A percentile compares a stretch with the other conserved stretches of the same genome.
Conservation (phyloP, 2,888 invertebrate species). For the Salticus scenicus region DNA sequence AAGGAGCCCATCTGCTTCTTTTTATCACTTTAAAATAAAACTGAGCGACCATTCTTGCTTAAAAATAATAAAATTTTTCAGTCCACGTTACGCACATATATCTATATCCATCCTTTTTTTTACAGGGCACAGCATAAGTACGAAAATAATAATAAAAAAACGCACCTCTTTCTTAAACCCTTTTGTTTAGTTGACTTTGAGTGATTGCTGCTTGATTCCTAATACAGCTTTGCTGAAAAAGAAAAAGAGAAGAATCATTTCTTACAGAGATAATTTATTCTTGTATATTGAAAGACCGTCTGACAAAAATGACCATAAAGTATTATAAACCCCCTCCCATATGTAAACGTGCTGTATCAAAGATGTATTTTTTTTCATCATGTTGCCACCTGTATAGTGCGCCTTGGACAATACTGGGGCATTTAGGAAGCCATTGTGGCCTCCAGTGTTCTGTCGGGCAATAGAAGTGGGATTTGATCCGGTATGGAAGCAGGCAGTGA, state of each 20-base stretch:
- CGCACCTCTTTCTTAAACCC: neutral
- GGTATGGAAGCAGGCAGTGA: slow-evolving; percentile 35
- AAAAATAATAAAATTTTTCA: slow-evolving; percentile 52
- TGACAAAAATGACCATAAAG: slow-evolving; percentile 69
- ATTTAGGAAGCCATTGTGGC: slow-evolving; percentile 60
- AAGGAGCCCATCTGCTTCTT: slow-evolving; percentile 39
- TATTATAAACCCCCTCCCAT: slow-evolving; percentile 42
- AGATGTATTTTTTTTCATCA: slow-evolving; percentile 27
- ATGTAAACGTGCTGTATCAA: slow-evolving; percentile 53
- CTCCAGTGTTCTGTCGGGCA: slow-evolving; percentile 3
- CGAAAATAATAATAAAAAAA: neutral
- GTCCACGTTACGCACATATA: slow-evolving; percentile 20
- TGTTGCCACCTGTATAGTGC: slow-evolving; percentile 50
- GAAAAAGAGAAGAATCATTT: neutral
- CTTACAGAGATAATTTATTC: slow-evolving; percentile 56
- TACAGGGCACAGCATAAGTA: slow-evolving; percentile 12
- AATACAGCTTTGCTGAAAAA: neutral
- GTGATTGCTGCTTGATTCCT: slow-evolving; percentile 7
- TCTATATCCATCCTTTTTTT: slow-evolving; percentile 29
- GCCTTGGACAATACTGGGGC: slow-evolving; percentile 55
- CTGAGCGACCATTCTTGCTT: slow-evolving; percentile 11
- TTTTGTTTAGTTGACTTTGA: slow-evolving; percentile 15
- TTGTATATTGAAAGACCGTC: slow-evolving; percentile 64
- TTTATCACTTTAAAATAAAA: slow-evolving; percentile 18
- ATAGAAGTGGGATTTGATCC: slow-evolving; percentile 59